Percentiles rank a stretch among this genome's conserved stretches.
These are phyloP conservation scores for Temnothorax curvispinosus DNA, from an alignment of 1,140 invertebrate species.

Conservation along the genomic window DNA sequence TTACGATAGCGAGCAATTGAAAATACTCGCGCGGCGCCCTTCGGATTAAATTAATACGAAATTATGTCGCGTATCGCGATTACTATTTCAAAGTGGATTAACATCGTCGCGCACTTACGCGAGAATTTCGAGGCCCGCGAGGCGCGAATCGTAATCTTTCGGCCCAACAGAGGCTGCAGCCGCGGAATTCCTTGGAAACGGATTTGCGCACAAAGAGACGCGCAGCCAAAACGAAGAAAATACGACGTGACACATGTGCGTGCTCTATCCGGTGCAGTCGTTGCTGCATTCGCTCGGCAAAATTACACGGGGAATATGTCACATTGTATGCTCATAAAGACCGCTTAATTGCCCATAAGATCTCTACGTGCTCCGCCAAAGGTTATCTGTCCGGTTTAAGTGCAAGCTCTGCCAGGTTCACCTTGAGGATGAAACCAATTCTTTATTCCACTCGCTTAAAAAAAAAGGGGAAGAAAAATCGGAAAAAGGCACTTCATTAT, in stretches of 20 bases:
- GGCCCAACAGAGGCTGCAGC: neutral
- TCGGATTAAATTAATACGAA: conserved; percentile 50
- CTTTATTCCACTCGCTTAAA: neutral
- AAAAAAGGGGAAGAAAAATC: neutral
- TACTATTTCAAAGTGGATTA: conserved; percentile 52
- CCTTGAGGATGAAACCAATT: conserved; percentile 65
- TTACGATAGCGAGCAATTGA: conserved; percentile 10
- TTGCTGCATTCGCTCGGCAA: conserved; percentile 4
- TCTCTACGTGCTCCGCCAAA: conserved; percentile 4
- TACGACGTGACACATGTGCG: neutral
- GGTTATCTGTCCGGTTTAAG: conserved; percentile 70
- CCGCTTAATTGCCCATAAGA: conserved; percentile 69
- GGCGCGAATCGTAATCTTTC: conserved; percentile 42
- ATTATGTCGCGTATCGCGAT: conserved; percentile 35
- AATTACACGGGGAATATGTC: conserved; percentile 65
- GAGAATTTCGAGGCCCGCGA: conserved; percentile 36
- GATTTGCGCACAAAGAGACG: conserved; percentile 52
- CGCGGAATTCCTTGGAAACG: conserved; percentile 50
- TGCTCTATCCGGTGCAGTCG: neutral
- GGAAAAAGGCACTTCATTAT: neutral
- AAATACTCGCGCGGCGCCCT: neutral
- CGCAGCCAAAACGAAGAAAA: conserved; percentile 11
- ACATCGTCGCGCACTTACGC: conserved; percentile 3
- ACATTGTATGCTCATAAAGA: conserved; percentile 64
- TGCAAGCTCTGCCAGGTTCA: conserved; percentile 61